phyloP scores from a whole-genome alignment of 2,888 invertebrate species.

The Scrobipalpa costella region DNA sequence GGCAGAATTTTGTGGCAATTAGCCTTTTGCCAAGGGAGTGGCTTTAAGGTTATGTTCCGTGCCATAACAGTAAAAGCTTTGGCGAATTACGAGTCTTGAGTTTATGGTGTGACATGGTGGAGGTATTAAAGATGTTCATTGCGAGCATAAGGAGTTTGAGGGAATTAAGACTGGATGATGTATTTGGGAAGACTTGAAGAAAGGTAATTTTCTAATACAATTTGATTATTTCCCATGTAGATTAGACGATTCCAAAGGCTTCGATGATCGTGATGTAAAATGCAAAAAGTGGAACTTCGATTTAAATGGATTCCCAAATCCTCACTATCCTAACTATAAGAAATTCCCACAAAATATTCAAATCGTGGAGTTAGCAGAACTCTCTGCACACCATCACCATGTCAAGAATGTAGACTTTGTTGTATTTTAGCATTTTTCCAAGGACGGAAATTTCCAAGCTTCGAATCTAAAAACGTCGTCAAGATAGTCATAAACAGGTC shows the following conservation, averaged over 20 bases:
- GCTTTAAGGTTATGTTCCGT: slow-evolving; percentile 3
- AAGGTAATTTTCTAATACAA: not conserved
- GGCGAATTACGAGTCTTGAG: not conserved
- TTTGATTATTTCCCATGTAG: too few species aligned
- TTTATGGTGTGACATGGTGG: slow-evolving; percentile 15
- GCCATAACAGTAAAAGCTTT: slow-evolving; percentile 10
- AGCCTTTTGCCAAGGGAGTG: slow-evolving; percentile 10
- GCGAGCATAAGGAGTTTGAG: not conserved
- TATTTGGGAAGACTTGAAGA: not conserved
- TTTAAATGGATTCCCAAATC: not conserved
- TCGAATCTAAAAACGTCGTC: too few species aligned
- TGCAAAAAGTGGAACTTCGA: not conserved
- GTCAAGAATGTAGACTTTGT: too few species aligned
- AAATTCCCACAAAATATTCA: too few species aligned
- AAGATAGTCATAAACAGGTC: not conserved
- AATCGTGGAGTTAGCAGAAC: too few species aligned
- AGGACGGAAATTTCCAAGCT: too few species aligned
- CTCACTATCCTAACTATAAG: too few species aligned
- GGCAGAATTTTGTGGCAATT: slow-evolving; percentile 10
- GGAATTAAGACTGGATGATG: not conserved
- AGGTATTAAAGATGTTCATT: slow-evolving; percentile 11
- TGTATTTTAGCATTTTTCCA: too few species aligned
- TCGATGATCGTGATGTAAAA: too few species aligned
- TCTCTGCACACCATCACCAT: too few species aligned
- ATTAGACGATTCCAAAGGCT: too few species aligned